These are phyloP conservation scores for Crotalus helleri DNA, from an alignment of 2,113 vertebrate species.

Conservation along the genomic window DNA sequence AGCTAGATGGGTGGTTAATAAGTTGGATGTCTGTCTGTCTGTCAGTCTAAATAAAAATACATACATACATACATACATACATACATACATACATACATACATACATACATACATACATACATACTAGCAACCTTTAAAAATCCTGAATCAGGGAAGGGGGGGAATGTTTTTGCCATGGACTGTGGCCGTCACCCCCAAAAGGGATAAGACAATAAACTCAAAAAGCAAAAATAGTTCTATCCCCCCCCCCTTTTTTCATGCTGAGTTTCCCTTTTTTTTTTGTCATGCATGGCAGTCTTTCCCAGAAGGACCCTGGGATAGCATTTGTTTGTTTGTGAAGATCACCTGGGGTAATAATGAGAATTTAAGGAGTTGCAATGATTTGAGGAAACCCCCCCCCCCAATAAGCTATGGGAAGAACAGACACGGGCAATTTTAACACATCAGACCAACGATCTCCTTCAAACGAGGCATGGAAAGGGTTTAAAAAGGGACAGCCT, in stretches of 20 bases:
- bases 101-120: neutral
- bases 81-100: too few species aligned
- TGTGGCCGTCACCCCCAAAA: neutral
- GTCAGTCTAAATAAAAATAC: too few species aligned
- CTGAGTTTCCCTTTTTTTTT: neutral
- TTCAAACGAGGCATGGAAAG: neutral
- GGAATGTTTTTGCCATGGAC: neutral
- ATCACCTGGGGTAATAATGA: neutral
- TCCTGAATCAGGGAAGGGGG: neutral
- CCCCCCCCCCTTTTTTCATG: neutral
- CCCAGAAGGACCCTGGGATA: rapidly evolving
- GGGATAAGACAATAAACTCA: neutral
- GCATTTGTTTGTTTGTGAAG: neutral
- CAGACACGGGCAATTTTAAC: neutral
- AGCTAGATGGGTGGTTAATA: neutral
- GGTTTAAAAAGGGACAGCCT: neutral
- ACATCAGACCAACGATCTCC: slow-evolving; percentile 51
- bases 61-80: too few species aligned
- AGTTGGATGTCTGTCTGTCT: too few species aligned
- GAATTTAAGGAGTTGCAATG: neutral
- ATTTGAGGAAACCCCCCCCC: neutral
- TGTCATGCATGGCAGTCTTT: too few species aligned
- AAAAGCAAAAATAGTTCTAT: neutral
- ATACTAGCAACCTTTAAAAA: slow-evolving; percentile 35
- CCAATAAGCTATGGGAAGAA: neutral